A percentile compares a stretch with the other conserved stretches of the same genome.
These are phyloP conservation scores for Oceanodroma leucorhoa DNA, from an alignment of 2,797 vertebrate genomes.

Conservation along the genomic window DNA sequence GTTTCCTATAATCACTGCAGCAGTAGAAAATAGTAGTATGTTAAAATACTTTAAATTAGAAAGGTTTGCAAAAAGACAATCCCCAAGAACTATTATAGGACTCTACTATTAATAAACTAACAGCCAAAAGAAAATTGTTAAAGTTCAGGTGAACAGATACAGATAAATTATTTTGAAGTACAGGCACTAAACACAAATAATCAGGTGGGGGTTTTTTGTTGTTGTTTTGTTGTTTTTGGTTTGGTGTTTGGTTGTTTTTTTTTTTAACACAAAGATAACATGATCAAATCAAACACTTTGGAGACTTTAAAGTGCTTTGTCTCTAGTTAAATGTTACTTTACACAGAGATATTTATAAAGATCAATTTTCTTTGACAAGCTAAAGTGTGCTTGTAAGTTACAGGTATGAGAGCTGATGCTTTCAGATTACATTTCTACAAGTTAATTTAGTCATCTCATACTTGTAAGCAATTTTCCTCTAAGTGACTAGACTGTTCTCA, in stretches of 20 bases:
- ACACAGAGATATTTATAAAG: not conserved
- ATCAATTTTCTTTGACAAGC: conserved; percentile 47
- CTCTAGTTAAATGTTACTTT: conserved; percentile 1
- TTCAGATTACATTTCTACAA: conserved; percentile 37
- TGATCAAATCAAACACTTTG: not conserved
- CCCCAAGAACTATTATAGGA: not conserved
- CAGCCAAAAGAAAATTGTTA: not conserved
- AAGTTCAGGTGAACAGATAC: not conserved
- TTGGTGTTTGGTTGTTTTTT: not conserved
- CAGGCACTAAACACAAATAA: not conserved
- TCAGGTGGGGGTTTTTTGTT: not conserved
- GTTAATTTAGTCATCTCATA: conserved; percentile 33
- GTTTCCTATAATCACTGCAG: not conserved
- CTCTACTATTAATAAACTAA: not conserved
- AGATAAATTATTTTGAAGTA: not conserved
- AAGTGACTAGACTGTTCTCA: not conserved
- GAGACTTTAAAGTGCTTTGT: conserved; percentile 3
- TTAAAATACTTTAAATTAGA: not conserved
- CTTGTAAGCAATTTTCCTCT: conserved; percentile 39
- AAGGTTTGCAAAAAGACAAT: not conserved
- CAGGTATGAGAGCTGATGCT: conserved; percentile 25
- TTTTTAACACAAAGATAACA: not conserved
- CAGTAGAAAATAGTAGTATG: not conserved
- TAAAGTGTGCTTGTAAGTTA: conserved; percentile 1
- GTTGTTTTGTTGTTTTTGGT: not conserved